Conservation (phyloP, 1,140 invertebrate species). For the Schlechtendalia chinensis region DNA sequence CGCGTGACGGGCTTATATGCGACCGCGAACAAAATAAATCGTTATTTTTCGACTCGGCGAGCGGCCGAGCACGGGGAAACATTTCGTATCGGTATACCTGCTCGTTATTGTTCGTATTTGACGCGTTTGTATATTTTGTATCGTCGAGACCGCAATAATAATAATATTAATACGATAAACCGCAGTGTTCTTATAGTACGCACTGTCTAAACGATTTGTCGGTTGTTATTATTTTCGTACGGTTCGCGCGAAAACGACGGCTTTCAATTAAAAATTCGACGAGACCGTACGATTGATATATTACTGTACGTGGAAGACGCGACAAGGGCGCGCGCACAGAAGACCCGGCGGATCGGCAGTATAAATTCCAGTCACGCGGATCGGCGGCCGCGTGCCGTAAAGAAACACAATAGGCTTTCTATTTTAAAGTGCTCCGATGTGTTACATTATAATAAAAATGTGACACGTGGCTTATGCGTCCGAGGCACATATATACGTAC, state of each 20-base stretch:
- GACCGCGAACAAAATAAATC: no score
- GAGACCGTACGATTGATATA: slow-evolving; percentile 5
- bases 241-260: background rate
- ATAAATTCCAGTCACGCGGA: slow-evolving; percentile 45
- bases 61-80: no score
- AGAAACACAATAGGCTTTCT: slow-evolving; percentile 48
- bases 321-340: background rate
- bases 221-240: background rate
- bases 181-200: no score
- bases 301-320: background rate
- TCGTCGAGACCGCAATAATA: no score
- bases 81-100: no score
- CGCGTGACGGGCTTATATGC: no score
- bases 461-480: slow-evolving; percentile 48
- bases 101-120: no score
- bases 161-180: no score
- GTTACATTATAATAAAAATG: slow-evolving; percentile 49
- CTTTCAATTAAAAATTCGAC: slow-evolving; percentile 43
- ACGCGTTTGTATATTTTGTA: no score
- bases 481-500: slow-evolving; percentile 14
- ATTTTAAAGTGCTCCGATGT: slow-evolving; percentile 48
- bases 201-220: background rate
- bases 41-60: no score
- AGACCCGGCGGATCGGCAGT: slow-evolving; percentile 4
- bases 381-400: slow-evolving; percentile 24